A percentile compares a stretch with the other conserved stretches of the same genome.
These are phyloP conservation scores for Eolophus roseicapilla DNA, from an alignment of 2,113 vertebrate species.

Conservation along the genomic window DNA sequence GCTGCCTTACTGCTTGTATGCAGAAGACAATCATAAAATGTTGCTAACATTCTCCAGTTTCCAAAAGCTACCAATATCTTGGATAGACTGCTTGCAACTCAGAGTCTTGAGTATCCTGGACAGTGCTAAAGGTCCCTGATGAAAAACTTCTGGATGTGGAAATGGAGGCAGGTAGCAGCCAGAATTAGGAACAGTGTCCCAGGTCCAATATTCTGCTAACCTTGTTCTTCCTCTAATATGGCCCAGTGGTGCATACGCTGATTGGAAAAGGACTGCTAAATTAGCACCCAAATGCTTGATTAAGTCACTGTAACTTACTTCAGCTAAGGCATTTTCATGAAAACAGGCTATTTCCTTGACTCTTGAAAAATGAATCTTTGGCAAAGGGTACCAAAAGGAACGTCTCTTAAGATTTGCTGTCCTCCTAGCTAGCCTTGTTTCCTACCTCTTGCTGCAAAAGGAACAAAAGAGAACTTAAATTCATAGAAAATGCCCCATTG, in stretches of 20 bases:
- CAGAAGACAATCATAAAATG: background rate
- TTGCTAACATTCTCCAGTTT: background rate
- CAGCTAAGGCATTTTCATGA: background rate
- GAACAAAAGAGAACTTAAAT: background rate
- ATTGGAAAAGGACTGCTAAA: background rate
- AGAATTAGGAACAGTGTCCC: background rate
- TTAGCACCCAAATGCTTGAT: background rate
- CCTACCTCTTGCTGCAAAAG: background rate
- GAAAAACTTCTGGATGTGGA: background rate
- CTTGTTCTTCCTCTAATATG: background rate
- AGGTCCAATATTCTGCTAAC: background rate
- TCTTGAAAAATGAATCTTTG: background rate
- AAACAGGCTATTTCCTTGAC: background rate
- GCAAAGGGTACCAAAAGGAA: background rate
- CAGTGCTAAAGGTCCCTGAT: background rate
- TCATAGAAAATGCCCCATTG: background rate
- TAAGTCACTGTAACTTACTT: background rate
- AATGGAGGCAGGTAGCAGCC: background rate
- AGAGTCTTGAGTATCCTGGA: background rate
- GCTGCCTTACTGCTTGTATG: background rate
- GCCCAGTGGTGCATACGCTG: background rate
- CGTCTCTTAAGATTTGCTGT: background rate
- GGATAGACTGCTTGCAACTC: background rate
- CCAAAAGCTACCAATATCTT: background rate
- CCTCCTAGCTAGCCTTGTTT: background rate